phyloP scores from a whole-genome alignment of 2,797 vertebrate species.

The Muraenolepis orangiensis region DNA sequence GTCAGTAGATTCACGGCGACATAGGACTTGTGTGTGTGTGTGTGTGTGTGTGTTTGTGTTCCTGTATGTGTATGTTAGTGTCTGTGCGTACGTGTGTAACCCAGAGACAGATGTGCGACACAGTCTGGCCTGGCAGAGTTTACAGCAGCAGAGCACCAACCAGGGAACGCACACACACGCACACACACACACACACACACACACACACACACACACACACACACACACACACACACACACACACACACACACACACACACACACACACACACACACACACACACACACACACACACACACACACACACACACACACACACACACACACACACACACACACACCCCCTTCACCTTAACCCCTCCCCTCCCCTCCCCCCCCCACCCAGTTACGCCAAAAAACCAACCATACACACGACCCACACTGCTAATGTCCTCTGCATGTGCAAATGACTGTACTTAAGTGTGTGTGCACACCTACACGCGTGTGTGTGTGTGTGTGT shows the following conservation, averaged over 20 bases:
- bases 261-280: background rate
- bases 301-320: background rate
- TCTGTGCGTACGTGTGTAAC: constrained; percentile 1
- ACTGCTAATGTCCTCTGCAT: constrained; percentile 30
- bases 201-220: background rate
- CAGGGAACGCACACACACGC: constrained; percentile 51
- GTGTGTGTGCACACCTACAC: background rate
- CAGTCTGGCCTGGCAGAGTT: constrained; percentile 44
- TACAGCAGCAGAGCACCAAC: constrained; percentile 47
- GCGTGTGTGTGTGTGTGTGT: constrained; percentile 3
- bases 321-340: background rate
- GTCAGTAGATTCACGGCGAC: constrained; percentile 34
- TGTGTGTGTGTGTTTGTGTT: constrained; percentile 20
- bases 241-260: background rate
- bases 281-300: constrained; percentile 42
- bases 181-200: background rate
- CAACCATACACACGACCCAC: constrained; percentile 28
- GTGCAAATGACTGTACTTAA: background rate
- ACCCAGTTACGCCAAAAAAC: constrained; percentile 33
- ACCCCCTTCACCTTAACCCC: too few species aligned
- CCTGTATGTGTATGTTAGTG: background rate
- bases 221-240: constrained; percentile 44
- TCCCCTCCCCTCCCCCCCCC: background rate
- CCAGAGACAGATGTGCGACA: constrained; percentile 52
- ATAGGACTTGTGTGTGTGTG: constrained; percentile 18